A percentile compares a stretch with the other conserved stretches of the same genome.
These are phyloP conservation scores for Podarcis cretensis DNA, from an alignment of 2,113 vertebrate genomes.

Conservation along the genomic window DNA sequence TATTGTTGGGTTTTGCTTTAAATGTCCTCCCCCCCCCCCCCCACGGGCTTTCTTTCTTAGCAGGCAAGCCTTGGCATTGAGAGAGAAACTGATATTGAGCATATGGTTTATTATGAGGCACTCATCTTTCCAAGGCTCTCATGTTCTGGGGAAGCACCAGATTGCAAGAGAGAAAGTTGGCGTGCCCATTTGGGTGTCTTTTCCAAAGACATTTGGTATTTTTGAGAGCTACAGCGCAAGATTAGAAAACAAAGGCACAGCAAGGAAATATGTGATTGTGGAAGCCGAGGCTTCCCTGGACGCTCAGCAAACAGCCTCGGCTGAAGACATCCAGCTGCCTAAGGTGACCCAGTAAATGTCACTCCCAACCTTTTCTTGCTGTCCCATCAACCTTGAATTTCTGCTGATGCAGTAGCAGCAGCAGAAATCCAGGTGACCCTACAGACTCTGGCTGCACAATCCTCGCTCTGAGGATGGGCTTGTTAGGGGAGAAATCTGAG, in stretches of 20 bases:
- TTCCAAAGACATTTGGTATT: constrained; percentile 37
- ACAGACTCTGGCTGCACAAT: no score
- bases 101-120: constrained; percentile 59
- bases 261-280: not conserved
- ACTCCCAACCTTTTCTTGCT: not conserved
- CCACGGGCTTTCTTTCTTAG: constrained; percentile 51
- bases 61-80: constrained; percentile 47
- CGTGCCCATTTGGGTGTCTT: constrained; percentile 19
- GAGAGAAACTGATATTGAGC: constrained; percentile 50
- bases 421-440: no score
- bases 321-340: not conserved
- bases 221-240: not conserved
- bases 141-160: not conserved
- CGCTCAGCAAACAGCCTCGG: no score
- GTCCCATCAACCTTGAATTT: not conserved
- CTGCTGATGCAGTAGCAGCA: no score
- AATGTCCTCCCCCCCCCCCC: not conserved
- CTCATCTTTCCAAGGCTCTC: constrained; percentile 33
- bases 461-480: no score
- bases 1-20: not conserved
- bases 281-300: not conserved
- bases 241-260: not conserved
- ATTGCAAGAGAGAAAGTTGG: not conserved
- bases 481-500: no score
- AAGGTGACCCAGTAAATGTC: not conserved